phyloP scores from a whole-genome alignment of 1,140 invertebrate genomes.

The Scaptomyza montana region DNA sequence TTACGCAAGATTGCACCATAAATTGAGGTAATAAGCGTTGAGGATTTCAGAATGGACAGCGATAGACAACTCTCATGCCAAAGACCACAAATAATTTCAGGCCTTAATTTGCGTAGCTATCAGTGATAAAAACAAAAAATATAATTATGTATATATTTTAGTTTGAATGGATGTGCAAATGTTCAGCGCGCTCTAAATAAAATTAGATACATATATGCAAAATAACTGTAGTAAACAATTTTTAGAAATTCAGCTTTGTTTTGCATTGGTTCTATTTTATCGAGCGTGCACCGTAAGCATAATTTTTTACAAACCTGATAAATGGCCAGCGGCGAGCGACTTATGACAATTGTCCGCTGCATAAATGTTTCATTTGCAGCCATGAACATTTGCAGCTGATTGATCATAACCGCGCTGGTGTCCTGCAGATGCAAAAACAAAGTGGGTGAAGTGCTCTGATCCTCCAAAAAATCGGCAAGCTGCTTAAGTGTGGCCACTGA shows the following conservation, averaged over 20 bases:
- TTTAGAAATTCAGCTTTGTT: too few species aligned
- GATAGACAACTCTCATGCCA: constrained; percentile 80
- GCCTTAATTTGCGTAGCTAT: constrained; percentile 75
- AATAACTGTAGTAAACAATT: too few species aligned
- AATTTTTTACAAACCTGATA: constrained; percentile 63
- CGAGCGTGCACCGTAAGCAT: too few species aligned
- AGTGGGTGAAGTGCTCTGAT: constrained; percentile 49
- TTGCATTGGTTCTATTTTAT: too few species aligned
- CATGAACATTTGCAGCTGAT: constrained; percentile 71
- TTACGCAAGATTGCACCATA: constrained; percentile 81
- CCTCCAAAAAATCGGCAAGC: constrained; percentile 67
- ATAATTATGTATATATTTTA: background rate
- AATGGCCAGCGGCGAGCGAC: constrained; percentile 74
- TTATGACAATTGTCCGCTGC: constrained; percentile 72
- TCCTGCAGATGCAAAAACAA: constrained; percentile 75
- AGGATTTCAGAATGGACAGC: constrained; percentile 71
- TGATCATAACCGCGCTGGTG: constrained; percentile 70
- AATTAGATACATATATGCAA: too few species aligned
- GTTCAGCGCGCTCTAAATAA: too few species aligned
- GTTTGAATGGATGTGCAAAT: background rate
- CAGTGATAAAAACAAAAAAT: background rate
- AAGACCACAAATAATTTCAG: constrained; percentile 79
- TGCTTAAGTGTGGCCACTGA: constrained; percentile 66
- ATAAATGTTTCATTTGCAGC: constrained; percentile 60
- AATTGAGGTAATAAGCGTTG: constrained; percentile 79